These are phyloP conservation scores for Heliconius charithonia DNA, from an alignment of 2,888 invertebrate genomes.

Conservation along the genomic window DNA sequence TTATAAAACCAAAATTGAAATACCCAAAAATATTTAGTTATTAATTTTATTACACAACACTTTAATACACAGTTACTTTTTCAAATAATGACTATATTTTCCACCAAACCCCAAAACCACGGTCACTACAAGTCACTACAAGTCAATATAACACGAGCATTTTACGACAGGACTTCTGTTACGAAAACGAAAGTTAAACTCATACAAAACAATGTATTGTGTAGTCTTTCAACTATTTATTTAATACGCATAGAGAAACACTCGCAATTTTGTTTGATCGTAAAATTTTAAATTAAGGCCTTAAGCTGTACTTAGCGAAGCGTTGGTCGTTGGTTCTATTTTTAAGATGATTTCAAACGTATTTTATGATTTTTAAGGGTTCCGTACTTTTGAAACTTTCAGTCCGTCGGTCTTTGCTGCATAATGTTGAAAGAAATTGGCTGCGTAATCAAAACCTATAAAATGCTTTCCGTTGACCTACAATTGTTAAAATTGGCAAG, in stretches of 20 bases:
- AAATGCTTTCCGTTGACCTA: too few relatives aligned
- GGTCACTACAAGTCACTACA: not conserved
- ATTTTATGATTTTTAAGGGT: not conserved
- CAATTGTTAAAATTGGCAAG: too few relatives aligned
- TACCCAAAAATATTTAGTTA: too few relatives aligned
- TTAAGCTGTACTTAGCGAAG: not conserved
- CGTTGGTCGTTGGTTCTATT: not conserved
- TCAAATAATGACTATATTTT: not conserved
- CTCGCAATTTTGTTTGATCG: constrained; percentile 4
- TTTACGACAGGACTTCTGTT: constrained; percentile 52
- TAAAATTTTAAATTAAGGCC: constrained; percentile 17
- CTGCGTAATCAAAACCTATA: too few relatives aligned
- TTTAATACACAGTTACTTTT: too few relatives aligned
- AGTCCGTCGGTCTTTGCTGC: too few relatives aligned
- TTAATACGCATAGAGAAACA: constrained; percentile 7
- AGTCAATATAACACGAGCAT: constrained; percentile 43
- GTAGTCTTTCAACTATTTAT: constrained; percentile 39
- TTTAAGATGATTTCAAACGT: not conserved
- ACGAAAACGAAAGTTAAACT: constrained; percentile 43
- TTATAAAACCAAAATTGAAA: too few relatives aligned
- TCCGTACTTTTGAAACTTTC: too few relatives aligned
- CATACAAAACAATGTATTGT: constrained; percentile 50
- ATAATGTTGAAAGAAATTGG: too few relatives aligned
- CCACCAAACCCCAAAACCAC: not conserved
- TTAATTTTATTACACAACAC: too few relatives aligned